Base-by-base conservation (phyloP, 2,797 vertebrate genomes). In the Brachymystax lenok region DNA sequence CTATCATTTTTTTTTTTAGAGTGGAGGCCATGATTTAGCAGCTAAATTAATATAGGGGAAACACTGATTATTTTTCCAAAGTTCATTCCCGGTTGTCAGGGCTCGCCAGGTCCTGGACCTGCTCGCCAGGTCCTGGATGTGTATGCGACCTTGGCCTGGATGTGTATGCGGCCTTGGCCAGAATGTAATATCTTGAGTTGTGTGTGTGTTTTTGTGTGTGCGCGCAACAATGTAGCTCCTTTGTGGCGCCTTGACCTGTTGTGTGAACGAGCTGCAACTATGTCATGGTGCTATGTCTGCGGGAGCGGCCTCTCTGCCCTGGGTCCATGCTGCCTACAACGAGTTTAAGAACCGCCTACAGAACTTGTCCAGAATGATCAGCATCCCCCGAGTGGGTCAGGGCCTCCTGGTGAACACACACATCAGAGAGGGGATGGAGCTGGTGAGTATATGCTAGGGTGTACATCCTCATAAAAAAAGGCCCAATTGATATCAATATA, bases 331-430 rank as follows among this genome's bases (percentile, higher is more conserved):
- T 0, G 97, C 94, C 8, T 96, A 96, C 83, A 91, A 90, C 66
- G 76, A 75, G 7, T 99, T 96, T 89, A 94, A 93, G 87, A 95
- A 90, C 71, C 95, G 97, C n/a, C 91, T 99, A 78, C 98, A 98
- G 88, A 99, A 97, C 90, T 85, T 99, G 10, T 94, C 91, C 52
- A 94, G 97, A 81, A 96, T 97, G 88, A 84, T 97, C 80, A 91
- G 90, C 19, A 87, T 97, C 17, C 96, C 98, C 1, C 40, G 28
- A 0, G 88, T 96, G 51, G 71, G 81, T 64, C 82, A 80, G 30
- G 74, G 80, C 8, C 92, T 95, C 12, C 71, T 92, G 40, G 7
- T 77, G 82, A 92, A 86, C 79, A 64, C 24, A 27, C 51, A 77
- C 33, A 76, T 83, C 54, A 86, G 67, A 50, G 85, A 90, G 0